These are phyloP conservation scores for Drosophila pegasa DNA, from an alignment of 2,888 invertebrate genomes.

Conservation along the genomic window DNA sequence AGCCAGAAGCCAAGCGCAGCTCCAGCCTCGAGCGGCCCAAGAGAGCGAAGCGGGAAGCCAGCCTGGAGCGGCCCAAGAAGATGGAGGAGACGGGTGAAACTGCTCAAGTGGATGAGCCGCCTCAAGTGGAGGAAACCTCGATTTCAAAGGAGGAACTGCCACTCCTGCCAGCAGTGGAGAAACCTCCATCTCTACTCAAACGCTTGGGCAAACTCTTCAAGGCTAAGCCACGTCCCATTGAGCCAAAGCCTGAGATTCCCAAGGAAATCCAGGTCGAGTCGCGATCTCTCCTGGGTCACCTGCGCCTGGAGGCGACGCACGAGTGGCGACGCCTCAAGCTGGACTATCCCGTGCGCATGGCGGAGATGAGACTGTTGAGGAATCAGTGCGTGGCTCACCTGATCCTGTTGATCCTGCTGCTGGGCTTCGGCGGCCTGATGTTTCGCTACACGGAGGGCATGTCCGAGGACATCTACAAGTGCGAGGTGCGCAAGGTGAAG, in stretches of 20 bases:
- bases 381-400: conserved; percentile 90
- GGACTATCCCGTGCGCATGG: conserved; percentile 87
- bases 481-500: conserved; percentile 94
- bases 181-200: conserved; percentile 11
- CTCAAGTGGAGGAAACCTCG: background rate
- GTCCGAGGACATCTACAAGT: conserved; percentile 94
- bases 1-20: conserved; percentile 35
- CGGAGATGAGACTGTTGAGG: conserved; percentile 86
- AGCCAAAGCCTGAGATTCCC: background rate
- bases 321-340: conserved; percentile 87
- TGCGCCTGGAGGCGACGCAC: conserved; percentile 84
- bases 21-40: conserved; percentile 50
- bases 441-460: conserved; percentile 94
- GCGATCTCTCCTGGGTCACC: conserved; percentile 83
- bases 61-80: conserved; percentile 7
- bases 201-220: conserved; percentile 34
- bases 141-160: background rate
- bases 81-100: background rate
- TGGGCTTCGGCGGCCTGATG: conserved; percentile 92
- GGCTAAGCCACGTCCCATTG: conserved; percentile 1
- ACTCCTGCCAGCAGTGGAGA: background rate
- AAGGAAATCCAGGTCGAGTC: conserved; percentile 48
- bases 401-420: conserved; percentile 89
- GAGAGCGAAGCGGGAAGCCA: background rate
- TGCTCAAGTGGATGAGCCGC: background rate